Base-by-base conservation (phyloP, 1,140 invertebrate genomes). In the Sogatella furcifera region DNA sequence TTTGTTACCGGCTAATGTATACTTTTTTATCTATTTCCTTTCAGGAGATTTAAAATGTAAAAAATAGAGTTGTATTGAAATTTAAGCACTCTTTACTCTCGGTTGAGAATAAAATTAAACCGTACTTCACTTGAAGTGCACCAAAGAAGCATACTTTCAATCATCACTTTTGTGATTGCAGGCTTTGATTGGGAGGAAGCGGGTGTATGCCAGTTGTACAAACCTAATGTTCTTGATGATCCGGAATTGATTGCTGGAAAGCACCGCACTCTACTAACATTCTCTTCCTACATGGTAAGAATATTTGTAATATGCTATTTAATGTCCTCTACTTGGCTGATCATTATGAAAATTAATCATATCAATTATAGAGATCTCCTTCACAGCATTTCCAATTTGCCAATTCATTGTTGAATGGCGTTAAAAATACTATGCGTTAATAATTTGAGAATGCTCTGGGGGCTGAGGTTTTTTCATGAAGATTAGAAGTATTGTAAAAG, bases 161-260 rank as follows among this genome's bases (percentile, higher is more conserved):
- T 8, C 9, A 17, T 56, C n/a, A n/a, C n/a, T 61, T 60, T 67
- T 54, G 62, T 31, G 56, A 38, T 70, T 72, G 58, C 60, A 76
- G 74, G 65, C 66, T 69, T 72, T 52, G 77, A 77, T 13, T 77
- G 75, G 72, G 76, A 79, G 62, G 76, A 77, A 49, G 68, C 75
- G 73, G 67, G 74, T 69, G 62, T 65, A 67, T 17, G 53, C 14
- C 14, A n/a, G 9, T 81, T 84, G 28, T 96, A 96, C 70, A 85
- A 89, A 69, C 90, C 95, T 0, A 89, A 92, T 74, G 80, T 94
- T 42, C 74, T 98, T 21, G 95, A 97, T 73, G 94, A 97, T 77
- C 94, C 94, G 0, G 94, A 97, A 76, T 75, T 97, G 14, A 92
- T 94, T 67, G 92, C 92, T 44, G 95, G 94, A 21, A 96, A 95